Conservation (phyloP, 2,113 vertebrate species). For the Pholis gunnellus region DNA sequence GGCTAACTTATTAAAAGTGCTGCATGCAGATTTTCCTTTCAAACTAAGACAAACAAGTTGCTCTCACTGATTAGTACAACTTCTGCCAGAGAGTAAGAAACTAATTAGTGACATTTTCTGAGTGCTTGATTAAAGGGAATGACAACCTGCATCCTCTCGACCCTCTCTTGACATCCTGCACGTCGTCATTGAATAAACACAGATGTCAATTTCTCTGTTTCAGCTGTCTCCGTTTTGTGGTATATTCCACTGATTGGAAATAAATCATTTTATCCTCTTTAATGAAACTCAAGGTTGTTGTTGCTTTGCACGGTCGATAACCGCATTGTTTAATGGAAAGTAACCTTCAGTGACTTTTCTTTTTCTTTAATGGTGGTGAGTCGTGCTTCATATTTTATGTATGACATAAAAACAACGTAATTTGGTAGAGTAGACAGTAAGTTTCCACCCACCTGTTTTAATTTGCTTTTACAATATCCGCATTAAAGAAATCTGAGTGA, state of each 20-base stretch:
- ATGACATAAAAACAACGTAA: not conserved
- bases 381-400: not conserved
- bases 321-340: not conserved
- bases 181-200: slow-evolving; percentile 1
- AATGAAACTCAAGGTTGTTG: not conserved
- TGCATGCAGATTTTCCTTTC: not conserved
- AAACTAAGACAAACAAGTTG: slow-evolving; percentile 3
- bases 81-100: slow-evolving; percentile 4
- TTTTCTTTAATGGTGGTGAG: not conserved
- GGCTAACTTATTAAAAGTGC: not conserved
- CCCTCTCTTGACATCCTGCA: not conserved
- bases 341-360: not conserved
- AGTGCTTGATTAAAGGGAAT: slow-evolving; percentile 5
- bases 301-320: not conserved
- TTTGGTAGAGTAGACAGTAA: not conserved
- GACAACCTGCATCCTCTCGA: slow-evolving; percentile 12
- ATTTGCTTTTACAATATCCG: too few species aligned
- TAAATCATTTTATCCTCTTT: too few species aligned
- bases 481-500: not conserved
- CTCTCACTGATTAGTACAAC: not conserved
- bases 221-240: not conserved
- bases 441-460: not conserved
- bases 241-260: not conserved
- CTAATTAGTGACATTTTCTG: not conserved
- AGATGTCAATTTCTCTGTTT: not conserved